Conservation (phyloP, 2,888 invertebrate genomes). For the Noctua pronuba region DNA sequence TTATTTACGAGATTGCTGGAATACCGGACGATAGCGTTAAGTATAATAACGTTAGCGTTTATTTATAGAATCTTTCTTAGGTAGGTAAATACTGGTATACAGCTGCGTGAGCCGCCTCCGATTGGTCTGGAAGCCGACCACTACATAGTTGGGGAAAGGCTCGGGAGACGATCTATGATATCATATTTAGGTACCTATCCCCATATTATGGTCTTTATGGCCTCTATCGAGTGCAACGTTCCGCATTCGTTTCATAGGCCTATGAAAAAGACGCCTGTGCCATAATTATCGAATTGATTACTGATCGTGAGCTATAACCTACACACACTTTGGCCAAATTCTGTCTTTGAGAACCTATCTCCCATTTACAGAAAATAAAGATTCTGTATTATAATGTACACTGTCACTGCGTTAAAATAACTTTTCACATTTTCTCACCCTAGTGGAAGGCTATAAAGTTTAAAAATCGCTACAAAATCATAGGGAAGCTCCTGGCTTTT, state of each 20-base stretch:
- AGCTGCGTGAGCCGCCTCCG: neutral
- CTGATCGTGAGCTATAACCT: neutral
- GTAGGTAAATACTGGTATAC: neutral
- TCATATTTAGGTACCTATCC: neutral
- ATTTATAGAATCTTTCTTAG: neutral
- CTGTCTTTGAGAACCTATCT: neutral
- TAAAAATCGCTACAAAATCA: slow-evolving; percentile 44
- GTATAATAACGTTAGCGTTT: neutral
- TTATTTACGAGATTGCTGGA: slow-evolving; percentile 17
- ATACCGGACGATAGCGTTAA: neutral
- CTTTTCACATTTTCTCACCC: neutral
- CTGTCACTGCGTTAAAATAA: neutral
- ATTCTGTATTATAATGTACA: neutral
- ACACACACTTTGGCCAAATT: neutral
- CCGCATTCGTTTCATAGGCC: neutral
- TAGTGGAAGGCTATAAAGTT: slow-evolving; percentile 14
- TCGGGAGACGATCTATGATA: neutral
- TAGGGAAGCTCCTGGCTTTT: slow-evolving; percentile 48
- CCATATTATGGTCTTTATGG: neutral
- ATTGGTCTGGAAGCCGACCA: neutral
- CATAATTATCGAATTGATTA: neutral
- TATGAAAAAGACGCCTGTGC: too few species aligned
- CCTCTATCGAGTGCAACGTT: neutral
- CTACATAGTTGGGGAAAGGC: neutral
- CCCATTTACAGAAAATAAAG: neutral